Evolutionary conservation across 2,113 vertebrate genomes (phyloP).

Genomic region (Mellivora capensis): DNA sequence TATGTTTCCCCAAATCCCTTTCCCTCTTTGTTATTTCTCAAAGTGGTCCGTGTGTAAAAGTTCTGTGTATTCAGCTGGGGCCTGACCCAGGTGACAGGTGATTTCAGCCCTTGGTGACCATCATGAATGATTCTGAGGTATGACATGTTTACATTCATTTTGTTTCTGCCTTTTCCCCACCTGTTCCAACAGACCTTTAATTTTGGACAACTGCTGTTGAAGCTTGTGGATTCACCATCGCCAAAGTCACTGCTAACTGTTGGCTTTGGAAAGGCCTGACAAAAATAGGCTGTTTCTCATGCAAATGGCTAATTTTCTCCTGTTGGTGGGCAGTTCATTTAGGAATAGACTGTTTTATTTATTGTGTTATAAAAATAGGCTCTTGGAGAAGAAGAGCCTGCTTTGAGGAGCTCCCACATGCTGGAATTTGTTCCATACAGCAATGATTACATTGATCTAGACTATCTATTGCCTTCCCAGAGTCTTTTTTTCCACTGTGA

Average conservation of each 20-base stretch:
- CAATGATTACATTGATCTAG: background rate
- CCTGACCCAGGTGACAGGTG: background rate
- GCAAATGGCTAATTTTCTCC: slow-evolving; percentile 41
- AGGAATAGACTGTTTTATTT: slow-evolving; percentile 45
- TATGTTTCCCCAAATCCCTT: background rate
- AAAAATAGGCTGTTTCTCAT: slow-evolving; percentile 33
- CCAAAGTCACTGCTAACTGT: slow-evolving; percentile 6
- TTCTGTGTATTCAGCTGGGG: background rate
- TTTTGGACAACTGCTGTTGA: background rate
- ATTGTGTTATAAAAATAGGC: slow-evolving; percentile 44
- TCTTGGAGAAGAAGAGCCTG: background rate
- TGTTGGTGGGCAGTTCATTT: slow-evolving; percentile 20
- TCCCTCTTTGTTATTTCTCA: background rate
- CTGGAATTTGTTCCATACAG: slow-evolving; percentile 1
- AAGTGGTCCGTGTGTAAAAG: background rate
- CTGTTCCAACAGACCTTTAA: background rate
- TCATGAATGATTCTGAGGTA: background rate
- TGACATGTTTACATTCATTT: background rate
- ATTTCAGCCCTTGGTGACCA: background rate
- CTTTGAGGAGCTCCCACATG: background rate
- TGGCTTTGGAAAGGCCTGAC: slow-evolving; percentile 43
- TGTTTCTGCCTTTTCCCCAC: background rate
- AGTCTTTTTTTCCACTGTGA: background rate
- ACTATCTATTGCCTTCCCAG: background rate
- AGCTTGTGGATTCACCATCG: background rate